These are phyloP conservation scores for Sebastes nivosus DNA, from an alignment of 2,797 vertebrate species.

Conservation along the genomic window DNA sequence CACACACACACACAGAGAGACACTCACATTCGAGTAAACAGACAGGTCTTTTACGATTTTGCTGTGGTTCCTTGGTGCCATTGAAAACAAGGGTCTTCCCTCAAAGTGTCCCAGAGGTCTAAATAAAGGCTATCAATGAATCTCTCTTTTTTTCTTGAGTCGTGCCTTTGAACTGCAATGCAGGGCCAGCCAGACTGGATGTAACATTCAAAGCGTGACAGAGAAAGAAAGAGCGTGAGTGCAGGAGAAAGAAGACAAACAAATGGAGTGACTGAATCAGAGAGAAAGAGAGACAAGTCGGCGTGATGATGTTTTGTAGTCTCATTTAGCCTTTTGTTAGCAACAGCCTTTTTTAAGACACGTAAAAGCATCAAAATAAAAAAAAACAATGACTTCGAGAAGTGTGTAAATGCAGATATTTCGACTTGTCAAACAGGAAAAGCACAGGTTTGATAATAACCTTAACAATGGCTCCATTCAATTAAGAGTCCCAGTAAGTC, in stretches of 20 bases:
- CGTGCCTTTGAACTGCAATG: constrained; percentile 58
- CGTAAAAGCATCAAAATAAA: too few relatives aligned
- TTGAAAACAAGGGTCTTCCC: constrained; percentile 23
- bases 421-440: background rate
- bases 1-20: background rate
- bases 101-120: constrained; percentile 22
- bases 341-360: too few relatives aligned
- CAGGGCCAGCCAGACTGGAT: constrained; percentile 37
- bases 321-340: too few relatives aligned
- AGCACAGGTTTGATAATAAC: background rate
- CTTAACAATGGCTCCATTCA: background rate
- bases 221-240: background rate
- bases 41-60: background rate
- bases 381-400: too few relatives aligned
- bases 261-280: constrained; percentile 4
- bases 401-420: background rate
- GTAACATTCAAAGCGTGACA: constrained; percentile 37
- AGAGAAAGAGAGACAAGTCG: too few relatives aligned
- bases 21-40: background rate
- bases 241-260: constrained; percentile 19
- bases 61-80: constrained; percentile 13
- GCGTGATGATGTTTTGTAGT: too few relatives aligned
- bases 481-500: background rate
- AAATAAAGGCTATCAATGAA: constrained; percentile 21
- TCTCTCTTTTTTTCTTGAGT: background rate